These are phyloP conservation scores for Trachelus tabidus DNA, from an alignment of 2,888 invertebrate genomes.

Conservation along the genomic window DNA sequence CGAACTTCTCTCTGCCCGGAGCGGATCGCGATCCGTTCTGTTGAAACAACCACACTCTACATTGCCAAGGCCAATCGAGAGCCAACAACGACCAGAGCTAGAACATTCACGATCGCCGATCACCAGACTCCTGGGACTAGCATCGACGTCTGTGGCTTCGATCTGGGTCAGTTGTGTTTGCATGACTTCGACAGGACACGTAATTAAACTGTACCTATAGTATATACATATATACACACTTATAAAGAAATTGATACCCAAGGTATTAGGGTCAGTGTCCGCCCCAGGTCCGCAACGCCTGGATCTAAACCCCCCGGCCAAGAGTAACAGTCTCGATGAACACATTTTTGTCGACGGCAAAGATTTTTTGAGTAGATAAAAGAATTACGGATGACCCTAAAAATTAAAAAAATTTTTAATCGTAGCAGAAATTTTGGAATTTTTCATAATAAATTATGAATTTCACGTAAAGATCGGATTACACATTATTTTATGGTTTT, in stretches of 20 bases:
- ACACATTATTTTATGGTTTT: not conserved
- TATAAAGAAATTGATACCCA: not conserved
- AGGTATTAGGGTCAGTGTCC: not conserved
- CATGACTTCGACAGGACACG: slow-evolving; percentile 6
- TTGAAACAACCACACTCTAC: slow-evolving; percentile 29
- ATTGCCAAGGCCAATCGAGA: slow-evolving; percentile 57
- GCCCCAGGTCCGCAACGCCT: not conserved
- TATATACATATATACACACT: not conserved
- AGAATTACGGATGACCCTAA: too few species aligned
- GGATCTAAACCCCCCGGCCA: not conserved
- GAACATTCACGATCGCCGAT: slow-evolving; percentile 31
- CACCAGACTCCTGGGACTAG: slow-evolving; percentile 3
- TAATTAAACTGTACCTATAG: not conserved
- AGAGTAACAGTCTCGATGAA: not conserved
- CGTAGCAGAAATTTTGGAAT: too few species aligned
- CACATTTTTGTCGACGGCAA: not conserved
- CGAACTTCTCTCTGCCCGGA: slow-evolving; percentile 7
- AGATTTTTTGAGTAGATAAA: not conserved
- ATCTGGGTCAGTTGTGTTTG: slow-evolving; percentile 8
- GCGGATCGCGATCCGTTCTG: slow-evolving; percentile 1
- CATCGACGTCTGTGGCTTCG: slow-evolving; percentile 7
- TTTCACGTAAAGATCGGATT: not conserved
- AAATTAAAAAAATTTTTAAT: too few species aligned
- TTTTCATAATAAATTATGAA: too few species aligned
- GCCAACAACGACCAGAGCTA: slow-evolving; percentile 20